Base-by-base conservation (phyloP, 2,113 vertebrate species). In the Plotosus lineatus region DNA sequence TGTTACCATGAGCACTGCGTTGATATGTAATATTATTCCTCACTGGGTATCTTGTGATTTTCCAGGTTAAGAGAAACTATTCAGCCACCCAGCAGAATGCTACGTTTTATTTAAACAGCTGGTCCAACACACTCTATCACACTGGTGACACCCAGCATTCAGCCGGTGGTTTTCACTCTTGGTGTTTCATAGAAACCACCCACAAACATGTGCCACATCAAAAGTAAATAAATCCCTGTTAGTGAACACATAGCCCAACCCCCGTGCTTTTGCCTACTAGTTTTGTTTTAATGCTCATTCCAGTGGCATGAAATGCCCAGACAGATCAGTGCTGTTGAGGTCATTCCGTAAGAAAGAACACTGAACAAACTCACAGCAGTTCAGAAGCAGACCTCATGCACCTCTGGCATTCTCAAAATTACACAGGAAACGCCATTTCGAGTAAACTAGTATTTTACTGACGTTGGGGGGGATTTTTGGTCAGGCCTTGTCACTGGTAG, bases 161-260 rank as follows among this genome's bases (percentile, higher is more conserved):
- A 80, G 74, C 66, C 66, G 84, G 69, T 71, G 78, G 26, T 71
- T 63, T 85, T 82, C 82, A 28, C 76, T 84, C 66, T 69, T 60
- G n/a, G 69, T 65, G 77, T 84, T 90, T 90, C 85, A 90, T 88
- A 87, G 86, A 90, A 90, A 85, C 90, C 90, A 89, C 89, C 89
- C 88, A 86, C 85, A 87, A 76, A 83, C 85, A 83, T 84, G 77
- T 28, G 58, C 83, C 79, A 68, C 80, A 75, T 76, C 60, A 65
- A 81, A 63, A 17, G 26, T 19, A 38, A 80, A 26, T 28, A 81
- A 75, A 75, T 38, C 48, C 38, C 33, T 9, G 42, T 91, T 88
- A 76, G n/a, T 87, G 85, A 87, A 90, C 85, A 83, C 87, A 84
- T 77, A 88, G 89, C 81, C 65, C 74, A 76, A 80, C 77, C 87